Conservation (phyloP, 2,888 invertebrate genomes). For the Drosophila niveifrons region DNA sequence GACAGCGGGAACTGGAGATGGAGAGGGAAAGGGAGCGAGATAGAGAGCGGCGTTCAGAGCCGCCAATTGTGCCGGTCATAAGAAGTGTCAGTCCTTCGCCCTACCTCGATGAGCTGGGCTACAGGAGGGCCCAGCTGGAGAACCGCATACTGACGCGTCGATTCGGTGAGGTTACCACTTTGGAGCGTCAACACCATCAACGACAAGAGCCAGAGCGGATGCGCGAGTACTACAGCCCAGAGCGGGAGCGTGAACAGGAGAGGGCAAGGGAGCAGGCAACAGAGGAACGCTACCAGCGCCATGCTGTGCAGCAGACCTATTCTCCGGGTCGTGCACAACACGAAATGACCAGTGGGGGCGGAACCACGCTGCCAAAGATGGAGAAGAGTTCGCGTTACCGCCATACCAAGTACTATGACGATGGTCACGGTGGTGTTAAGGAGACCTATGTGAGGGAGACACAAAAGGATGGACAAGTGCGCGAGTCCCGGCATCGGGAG, state of each 20-base stretch:
- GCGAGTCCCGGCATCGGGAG: conserved; percentile 85
- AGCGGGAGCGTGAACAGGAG: conserved; percentile 41
- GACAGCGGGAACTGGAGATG: conserved; percentile 42
- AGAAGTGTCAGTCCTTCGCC: conserved; percentile 86
- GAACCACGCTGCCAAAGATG: conserved; percentile 55
- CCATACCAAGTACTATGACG: conserved; percentile 84
- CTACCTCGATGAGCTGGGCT: conserved; percentile 87
- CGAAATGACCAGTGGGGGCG: conserved; percentile 48
- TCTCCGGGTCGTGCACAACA: conserved; percentile 66
- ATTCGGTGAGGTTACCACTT: conserved; percentile 80
- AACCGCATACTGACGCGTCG: conserved; percentile 90
- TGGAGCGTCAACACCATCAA: conserved; percentile 85
- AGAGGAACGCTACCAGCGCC: conserved; percentile 71
- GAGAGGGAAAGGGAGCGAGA: conserved; percentile 26
- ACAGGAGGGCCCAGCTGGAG: conserved; percentile 90
- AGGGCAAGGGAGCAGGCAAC: conserved; percentile 27
- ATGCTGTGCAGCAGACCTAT: conserved; percentile 54
- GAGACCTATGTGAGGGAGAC: conserved; percentile 86
- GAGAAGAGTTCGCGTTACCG: conserved; percentile 83
- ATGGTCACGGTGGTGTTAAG: conserved; percentile 86
- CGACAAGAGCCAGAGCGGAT: conserved; percentile 59
- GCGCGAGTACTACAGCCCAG: conserved; percentile 51
- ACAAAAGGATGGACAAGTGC: conserved; percentile 84
- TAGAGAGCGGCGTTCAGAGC: conserved; percentile 84
- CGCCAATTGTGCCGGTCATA: conserved; percentile 89